These are phyloP conservation scores for Epizoanthus ramosus DNA, from an alignment of 92 coral and sea anemone genomes.

Conservation along the genomic window DNA sequence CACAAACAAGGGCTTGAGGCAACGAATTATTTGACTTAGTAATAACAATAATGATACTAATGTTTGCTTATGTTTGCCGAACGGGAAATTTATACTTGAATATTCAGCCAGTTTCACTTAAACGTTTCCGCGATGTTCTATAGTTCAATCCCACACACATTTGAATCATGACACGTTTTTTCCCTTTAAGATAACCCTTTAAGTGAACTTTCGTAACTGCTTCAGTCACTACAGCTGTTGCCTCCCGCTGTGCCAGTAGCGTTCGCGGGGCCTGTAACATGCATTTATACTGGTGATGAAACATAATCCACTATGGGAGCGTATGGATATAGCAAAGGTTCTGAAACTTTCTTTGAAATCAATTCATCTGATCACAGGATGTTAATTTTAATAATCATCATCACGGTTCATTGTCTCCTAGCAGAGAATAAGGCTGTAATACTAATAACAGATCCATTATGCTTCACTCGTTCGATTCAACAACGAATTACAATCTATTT, in stretches of 20 bases:
- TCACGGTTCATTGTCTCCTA: too few relatives aligned
- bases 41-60: background rate
- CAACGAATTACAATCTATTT: background rate
- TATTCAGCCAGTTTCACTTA: background rate
- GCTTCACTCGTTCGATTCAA: background rate
- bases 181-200: background rate
- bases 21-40: background rate
- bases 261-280: constrained; percentile 3
- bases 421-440: too few relatives aligned
- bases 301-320: too few relatives aligned
- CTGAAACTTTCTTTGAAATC: background rate
- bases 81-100: background rate
- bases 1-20: constrained; percentile 12
- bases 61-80: background rate
- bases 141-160: background rate
- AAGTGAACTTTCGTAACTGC: background rate
- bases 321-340: background rate
- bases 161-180: background rate
- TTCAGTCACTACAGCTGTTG: constrained; percentile 27
- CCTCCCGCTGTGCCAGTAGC: constrained; percentile 9
- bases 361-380: background rate
- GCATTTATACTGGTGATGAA: background rate
- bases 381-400: background rate
- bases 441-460: background rate
- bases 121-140: background rate